Evolutionary conservation across 2,888 invertebrate species (phyloP), one percentile per base, ranked within the genome.

Genomic region (Autographa pulchrina): DNA sequence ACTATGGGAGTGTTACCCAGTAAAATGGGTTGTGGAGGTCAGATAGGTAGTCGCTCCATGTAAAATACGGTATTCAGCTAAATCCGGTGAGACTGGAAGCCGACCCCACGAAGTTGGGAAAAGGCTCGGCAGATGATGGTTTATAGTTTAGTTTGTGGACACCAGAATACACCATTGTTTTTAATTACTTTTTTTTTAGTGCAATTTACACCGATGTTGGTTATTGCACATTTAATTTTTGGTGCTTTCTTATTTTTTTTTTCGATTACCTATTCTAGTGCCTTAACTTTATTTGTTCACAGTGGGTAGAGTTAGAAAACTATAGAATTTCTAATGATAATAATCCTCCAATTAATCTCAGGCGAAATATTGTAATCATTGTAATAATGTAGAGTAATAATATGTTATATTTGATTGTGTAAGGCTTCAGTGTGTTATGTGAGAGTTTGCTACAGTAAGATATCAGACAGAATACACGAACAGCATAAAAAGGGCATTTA

Each of bases 211-310:
- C 69, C 56, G 20, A 56, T 56, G 67, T 61, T 59, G 62, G 65
- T 69, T 48, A 52, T 18, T 16, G 31, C 61, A 59, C 11, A 62
- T 70, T 56, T 32, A 25, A 16, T 59, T 70, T 72, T 81, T 81
- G 48, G 63, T 66, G 67, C 65, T 77, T 74, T 72, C 6, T 72
- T 65, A 60, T 48, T 35, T 68, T 67, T 75, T 18, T 68, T 72
- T 71, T 72, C 41, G 32, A 72, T 65, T 68, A 74, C 80, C 72
- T 80, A 77, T 84, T 75, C 82, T 78, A 84, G 90, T 90, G 90
- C 90, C 90, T 90, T 90, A 89, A 74, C 76, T 70, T 84, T 68
- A 72, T 81, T 78, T 75, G 66, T 78, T 81, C 59, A 76, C 74
- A 78, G 68, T 80, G 62, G 58, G 6, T n/a, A 41, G 25, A 38